Conservation (phyloP, 2,113 vertebrate genomes). For the Solea solea region DNA sequence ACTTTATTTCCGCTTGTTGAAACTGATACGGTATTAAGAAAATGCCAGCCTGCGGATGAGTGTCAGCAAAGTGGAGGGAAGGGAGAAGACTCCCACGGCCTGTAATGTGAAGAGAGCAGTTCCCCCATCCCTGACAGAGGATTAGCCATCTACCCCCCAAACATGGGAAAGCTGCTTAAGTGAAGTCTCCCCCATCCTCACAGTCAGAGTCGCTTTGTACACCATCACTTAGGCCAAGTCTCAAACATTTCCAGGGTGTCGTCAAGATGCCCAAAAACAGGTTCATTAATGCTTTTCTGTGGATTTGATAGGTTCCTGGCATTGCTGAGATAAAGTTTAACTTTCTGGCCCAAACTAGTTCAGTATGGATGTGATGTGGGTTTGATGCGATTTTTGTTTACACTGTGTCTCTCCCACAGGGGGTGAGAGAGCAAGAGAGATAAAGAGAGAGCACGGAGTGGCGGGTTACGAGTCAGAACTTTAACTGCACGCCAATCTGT, state of each 20-base stretch:
- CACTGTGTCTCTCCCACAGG: constrained; percentile 55
- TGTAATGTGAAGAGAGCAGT: constrained; percentile 78
- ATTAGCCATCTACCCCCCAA: constrained; percentile 84
- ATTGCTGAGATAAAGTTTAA: constrained; percentile 73
- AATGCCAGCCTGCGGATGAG: constrained; percentile 79
- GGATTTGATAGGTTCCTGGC: constrained; percentile 78
- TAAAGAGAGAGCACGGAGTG: constrained; percentile 44
- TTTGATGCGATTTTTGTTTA: constrained; percentile 77
- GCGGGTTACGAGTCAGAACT: constrained; percentile 62
- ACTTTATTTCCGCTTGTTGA: constrained; percentile 84
- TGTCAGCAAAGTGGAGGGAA: constrained; percentile 73
- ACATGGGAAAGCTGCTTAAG: constrained; percentile 83
- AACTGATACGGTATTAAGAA: constrained; percentile 84
- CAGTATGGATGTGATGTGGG: constrained; percentile 70
- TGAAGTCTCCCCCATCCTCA: constrained; percentile 73
- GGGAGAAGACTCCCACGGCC: constrained; percentile 81
- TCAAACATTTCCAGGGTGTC: constrained; percentile 67
- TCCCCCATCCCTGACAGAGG: constrained; percentile 83
- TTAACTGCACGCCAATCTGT: constrained; percentile 48
- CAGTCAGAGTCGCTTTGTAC: constrained; percentile 68
- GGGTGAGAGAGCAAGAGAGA: constrained; percentile 12
- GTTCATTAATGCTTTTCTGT: constrained; percentile 74
- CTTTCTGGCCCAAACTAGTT: constrained; percentile 67
- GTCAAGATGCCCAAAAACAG: constrained; percentile 78
- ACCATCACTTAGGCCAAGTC: constrained; percentile 73